phyloP scores from a whole-genome alignment of 1,140 invertebrate genomes.

The Leptinotarsa lineolata region DNA sequence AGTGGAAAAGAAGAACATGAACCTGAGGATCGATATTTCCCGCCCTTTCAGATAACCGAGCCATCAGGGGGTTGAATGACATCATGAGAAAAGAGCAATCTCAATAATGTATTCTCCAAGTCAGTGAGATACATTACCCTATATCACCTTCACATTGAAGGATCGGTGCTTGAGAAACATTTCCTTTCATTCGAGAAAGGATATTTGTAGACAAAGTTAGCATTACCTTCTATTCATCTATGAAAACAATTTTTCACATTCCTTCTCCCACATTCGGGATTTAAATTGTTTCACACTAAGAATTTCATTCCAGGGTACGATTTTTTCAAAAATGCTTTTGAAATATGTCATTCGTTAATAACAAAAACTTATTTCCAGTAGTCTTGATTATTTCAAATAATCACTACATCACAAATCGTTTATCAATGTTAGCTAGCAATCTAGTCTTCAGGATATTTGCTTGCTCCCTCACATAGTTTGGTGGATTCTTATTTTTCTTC shows the following conservation, averaged over 20 bases:
- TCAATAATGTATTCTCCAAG: conserved; percentile 12
- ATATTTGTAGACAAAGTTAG: background rate
- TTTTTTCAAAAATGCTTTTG: no score
- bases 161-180: background rate
- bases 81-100: conserved; percentile 20
- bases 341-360: no score
- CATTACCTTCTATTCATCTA: background rate
- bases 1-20: background rate
- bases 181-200: background rate
- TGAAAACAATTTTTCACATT: background rate
- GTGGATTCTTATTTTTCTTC: no score
- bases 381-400: no score
- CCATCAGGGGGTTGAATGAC: conserved; percentile 9
- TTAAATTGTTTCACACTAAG: no score
- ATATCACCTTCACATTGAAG: conserved; percentile 13
- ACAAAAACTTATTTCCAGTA: no score
- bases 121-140: conserved; percentile 12
- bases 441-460: no score
- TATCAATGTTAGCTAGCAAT: no score
- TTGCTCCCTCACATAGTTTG: no score
- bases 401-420: no score
- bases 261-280: no score
- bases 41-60: background rate
- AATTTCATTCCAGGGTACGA: no score
- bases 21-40: background rate